Conservation (phyloP, 2,888 invertebrate species). For the Nymphalis c-album region DNA sequence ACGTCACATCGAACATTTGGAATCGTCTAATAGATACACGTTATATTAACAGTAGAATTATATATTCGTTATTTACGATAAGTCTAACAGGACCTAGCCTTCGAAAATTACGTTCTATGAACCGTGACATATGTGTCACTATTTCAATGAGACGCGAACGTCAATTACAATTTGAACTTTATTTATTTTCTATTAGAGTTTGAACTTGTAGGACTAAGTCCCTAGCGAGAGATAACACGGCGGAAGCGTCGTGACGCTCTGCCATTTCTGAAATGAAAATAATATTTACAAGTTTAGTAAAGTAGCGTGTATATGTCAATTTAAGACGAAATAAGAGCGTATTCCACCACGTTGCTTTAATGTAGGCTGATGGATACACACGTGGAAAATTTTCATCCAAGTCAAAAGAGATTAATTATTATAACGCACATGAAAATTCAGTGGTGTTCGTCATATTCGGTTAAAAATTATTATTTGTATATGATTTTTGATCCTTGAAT, state of each 20-base stretch:
- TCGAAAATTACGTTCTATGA: constrained; percentile 24
- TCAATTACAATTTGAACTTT: constrained; percentile 49
- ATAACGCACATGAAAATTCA: no score
- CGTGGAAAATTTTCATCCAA: no score
- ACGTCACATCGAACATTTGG: constrained; percentile 15
- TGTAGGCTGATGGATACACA: no score
- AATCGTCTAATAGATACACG: constrained; percentile 20
- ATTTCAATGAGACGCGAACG: constrained; percentile 9
- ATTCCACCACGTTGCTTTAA: no score
- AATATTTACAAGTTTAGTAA: not conserved
- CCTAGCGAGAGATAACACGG: constrained; percentile 90
- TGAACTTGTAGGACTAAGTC: constrained; percentile 94
- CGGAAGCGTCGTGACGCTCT: constrained; percentile 93
- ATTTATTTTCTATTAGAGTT: constrained; percentile 95
- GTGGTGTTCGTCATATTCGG: no score
- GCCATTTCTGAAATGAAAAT: constrained; percentile 91
- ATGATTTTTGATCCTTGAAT: no score
- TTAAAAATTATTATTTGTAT: no score
- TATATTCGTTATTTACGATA: constrained; percentile 20
- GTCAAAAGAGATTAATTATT: no score
- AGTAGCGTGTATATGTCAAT: no score
- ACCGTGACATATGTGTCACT: constrained; percentile 11
- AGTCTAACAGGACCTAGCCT: constrained; percentile 26
- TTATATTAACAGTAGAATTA: constrained; percentile 20
- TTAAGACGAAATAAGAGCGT: no score